Evolutionary conservation across 30 jellyfish, hydroid and myxozoan species (phyloP).

Genomic region (Cassiopea xamachana): DNA sequence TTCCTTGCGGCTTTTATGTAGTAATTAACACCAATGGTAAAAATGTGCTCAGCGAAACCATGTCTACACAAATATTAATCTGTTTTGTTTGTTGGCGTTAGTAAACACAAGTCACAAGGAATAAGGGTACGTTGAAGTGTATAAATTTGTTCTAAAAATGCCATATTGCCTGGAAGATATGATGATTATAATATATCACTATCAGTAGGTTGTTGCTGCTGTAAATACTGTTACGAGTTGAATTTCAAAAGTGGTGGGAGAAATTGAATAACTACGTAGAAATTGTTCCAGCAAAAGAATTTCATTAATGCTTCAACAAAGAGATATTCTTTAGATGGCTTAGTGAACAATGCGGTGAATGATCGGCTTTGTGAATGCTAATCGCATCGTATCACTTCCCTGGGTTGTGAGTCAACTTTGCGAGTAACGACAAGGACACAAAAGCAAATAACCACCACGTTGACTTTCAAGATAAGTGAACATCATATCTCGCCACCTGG

Average conservation of each 20-base stretch:
- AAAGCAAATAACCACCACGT: conserved; percentile 5
- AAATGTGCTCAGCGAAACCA: background rate
- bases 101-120: background rate
- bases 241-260: background rate
- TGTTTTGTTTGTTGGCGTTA: background rate
- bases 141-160: too few relatives aligned
- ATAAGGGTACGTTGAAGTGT: too few relatives aligned
- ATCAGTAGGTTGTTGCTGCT: background rate
- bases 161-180: background rate
- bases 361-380: conserved; percentile 12
- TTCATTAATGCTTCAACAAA: background rate
- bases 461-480: background rate
- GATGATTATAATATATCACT: background rate
- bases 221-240: background rate
- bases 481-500: background rate
- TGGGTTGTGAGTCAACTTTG: conserved; percentile 1
- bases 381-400: conserved; percentile 10
- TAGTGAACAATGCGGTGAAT: conserved; percentile 6
- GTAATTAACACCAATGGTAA: background rate
- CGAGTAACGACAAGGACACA: background rate
- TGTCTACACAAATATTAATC: background rate
- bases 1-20: too few relatives aligned
- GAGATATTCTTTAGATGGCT: background rate
- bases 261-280: background rate
- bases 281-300: background rate